These are phyloP conservation scores for Gasterosteus nipponicus DNA, from an alignment of 2,113 vertebrate species.

Conservation along the genomic window DNA sequence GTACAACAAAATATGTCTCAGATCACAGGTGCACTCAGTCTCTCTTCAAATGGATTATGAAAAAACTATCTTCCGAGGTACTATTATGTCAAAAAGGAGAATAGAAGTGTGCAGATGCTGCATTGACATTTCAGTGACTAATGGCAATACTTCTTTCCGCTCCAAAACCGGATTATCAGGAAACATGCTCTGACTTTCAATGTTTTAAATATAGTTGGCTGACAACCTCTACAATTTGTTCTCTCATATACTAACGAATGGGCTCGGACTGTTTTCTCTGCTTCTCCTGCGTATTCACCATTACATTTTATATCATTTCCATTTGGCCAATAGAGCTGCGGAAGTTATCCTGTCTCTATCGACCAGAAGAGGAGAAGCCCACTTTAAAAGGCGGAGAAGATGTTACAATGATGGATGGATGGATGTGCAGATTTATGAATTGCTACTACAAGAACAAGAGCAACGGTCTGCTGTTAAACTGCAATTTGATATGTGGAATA, in stretches of 20 bases:
- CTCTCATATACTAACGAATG: conserved; percentile 2
- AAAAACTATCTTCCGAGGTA: background rate
- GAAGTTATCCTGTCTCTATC: conserved; percentile 39
- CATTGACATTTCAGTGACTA: conserved; percentile 14
- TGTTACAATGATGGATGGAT: conserved; percentile 6
- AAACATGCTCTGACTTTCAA: conserved; percentile 33
- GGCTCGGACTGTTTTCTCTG: conserved; percentile 16
- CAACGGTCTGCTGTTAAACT: background rate
- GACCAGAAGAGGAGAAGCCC: conserved; percentile 27
- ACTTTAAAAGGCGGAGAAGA: conserved; percentile 28
- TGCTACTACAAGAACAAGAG: background rate
- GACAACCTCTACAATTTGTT: background rate
- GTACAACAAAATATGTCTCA: background rate
- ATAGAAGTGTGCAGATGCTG: background rate
- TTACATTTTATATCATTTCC: conserved; percentile 39
- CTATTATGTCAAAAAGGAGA: background rate
- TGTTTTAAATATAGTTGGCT: conserved; percentile 20
- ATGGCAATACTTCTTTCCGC: background rate
- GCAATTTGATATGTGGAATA: background rate
- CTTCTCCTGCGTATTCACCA: background rate
- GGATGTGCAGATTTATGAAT: conserved; percentile 10
- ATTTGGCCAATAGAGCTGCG: conserved; percentile 21
- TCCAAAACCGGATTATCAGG: conserved; percentile 8
- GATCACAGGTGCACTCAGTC: background rate
- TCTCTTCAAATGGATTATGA: background rate